Conservation (phyloP, 2,797 vertebrate genomes). For the Hippocampus kuda region DNA sequence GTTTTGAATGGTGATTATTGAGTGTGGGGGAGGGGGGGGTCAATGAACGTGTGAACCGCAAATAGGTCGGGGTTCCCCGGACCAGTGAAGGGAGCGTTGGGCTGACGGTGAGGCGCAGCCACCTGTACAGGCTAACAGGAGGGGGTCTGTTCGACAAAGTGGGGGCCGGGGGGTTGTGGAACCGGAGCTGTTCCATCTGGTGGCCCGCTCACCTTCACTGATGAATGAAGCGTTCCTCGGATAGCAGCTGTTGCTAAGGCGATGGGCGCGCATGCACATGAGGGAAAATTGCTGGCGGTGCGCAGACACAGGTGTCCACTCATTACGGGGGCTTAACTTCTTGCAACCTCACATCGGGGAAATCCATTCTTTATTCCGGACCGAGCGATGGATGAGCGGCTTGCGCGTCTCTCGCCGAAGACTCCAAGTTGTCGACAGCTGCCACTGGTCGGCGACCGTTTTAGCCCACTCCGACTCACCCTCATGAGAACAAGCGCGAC, state of each 20-base stretch:
- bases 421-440: no score
- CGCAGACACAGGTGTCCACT: constrained; percentile 47
- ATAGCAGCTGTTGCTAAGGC: constrained; percentile 57
- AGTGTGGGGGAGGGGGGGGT: no score
- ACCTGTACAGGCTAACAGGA: constrained; percentile 24
- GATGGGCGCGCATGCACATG: constrained; percentile 35
- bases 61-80: no score
- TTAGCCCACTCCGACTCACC: no score
- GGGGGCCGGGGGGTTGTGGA: constrained; percentile 22
- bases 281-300: background rate
- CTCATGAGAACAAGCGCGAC: background rate
- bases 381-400: no score
- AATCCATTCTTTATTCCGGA: background rate
- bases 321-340: constrained; percentile 48
- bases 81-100: background rate
- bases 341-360: constrained; percentile 23
- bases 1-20: no score
- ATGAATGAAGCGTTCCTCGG: constrained; percentile 41
- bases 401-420: no score
- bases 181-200: constrained; percentile 52
- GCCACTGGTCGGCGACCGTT: no score
- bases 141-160: background rate
- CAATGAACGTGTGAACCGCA: no score
- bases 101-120: constrained; percentile 41
- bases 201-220: constrained; percentile 22